Evolutionary conservation across 2,888 invertebrate species (phyloP).

Genomic region (Tachina fera): DNA sequence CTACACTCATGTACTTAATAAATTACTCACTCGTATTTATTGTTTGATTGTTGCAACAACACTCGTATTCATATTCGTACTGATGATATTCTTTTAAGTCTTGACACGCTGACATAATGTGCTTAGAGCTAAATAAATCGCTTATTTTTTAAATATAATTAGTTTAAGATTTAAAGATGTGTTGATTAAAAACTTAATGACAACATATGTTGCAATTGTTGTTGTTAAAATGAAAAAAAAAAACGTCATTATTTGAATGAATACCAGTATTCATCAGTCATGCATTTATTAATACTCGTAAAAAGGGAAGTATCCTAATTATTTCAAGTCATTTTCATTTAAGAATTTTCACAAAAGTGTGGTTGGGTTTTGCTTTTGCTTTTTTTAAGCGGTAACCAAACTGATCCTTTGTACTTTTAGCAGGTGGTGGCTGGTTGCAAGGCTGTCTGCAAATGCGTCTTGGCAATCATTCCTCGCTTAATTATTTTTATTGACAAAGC

Average conservation of each 20-base stretch:
- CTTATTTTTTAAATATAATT: slow-evolving; percentile 33
- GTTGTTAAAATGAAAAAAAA: slow-evolving; percentile 25
- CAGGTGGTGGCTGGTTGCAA: background rate
- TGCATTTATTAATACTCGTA: background rate
- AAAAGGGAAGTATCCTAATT: slow-evolving; percentile 30
- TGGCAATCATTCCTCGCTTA: slow-evolving; percentile 19
- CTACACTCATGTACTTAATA: slow-evolving; percentile 17
- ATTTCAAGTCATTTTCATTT: background rate
- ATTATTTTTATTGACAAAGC: slow-evolving; percentile 61
- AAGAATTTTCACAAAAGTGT: background rate
- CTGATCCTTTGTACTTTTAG: background rate
- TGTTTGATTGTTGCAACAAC: slow-evolving; percentile 26
- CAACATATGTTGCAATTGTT: slow-evolving; percentile 59
- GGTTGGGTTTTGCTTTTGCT: background rate
- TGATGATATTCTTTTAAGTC: slow-evolving; percentile 35
- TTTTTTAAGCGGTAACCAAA: background rate
- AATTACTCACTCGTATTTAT: slow-evolving; percentile 21
- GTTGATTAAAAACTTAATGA: slow-evolving; percentile 60
- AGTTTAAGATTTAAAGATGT: slow-evolving; percentile 52
- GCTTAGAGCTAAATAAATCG: slow-evolving; percentile 39
- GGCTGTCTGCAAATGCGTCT: background rate
- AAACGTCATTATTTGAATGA: slow-evolving; percentile 37
- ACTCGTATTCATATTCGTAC: slow-evolving; percentile 6
- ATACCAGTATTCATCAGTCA: slow-evolving; percentile 9
- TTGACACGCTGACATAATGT: slow-evolving; percentile 61